Conservation (phyloP, 2,113 vertebrate species). For the Phodopus roborovskii region DNA sequence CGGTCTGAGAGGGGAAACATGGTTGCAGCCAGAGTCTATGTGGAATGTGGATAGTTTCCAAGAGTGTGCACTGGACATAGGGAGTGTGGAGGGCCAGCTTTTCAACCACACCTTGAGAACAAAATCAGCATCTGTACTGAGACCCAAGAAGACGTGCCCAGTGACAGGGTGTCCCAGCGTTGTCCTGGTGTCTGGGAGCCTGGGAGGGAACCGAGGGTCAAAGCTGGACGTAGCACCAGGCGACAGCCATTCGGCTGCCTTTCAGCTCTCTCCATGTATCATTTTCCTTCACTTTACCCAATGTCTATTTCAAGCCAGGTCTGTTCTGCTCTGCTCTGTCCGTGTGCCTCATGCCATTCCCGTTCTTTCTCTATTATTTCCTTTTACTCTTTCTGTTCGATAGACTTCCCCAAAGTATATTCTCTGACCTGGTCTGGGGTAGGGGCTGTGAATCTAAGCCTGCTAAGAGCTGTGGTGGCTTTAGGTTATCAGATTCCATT, state of each 20-base stretch:
- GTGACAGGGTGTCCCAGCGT: too few species aligned
- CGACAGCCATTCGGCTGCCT: neutral
- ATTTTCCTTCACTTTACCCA: neutral
- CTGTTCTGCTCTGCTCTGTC: neutral
- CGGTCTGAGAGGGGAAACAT: neutral
- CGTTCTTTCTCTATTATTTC: neutral
- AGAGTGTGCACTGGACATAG: neutral
- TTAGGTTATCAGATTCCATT: neutral
- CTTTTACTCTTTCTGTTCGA: neutral
- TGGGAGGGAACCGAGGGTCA: neutral
- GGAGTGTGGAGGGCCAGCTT: neutral
- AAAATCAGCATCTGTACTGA: neutral
- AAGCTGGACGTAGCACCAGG: neutral
- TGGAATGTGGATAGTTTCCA: neutral
- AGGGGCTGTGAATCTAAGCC: neutral
- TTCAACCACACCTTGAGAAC: neutral
- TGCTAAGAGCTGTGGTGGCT: neutral
- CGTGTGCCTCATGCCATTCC: too few species aligned
- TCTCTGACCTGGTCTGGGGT: neutral
- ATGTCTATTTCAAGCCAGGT: neutral
- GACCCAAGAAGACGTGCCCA: neutral
- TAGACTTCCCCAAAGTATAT: neutral
- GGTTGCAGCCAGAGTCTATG: neutral
- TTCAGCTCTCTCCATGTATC: too few species aligned
- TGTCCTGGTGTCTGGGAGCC: neutral